Percentiles rank a stretch among this genome's conserved stretches.
Evolutionary conservation across 2,113 vertebrate species (phyloP).

Genomic region (Micronycteris hirsuta): DNA sequence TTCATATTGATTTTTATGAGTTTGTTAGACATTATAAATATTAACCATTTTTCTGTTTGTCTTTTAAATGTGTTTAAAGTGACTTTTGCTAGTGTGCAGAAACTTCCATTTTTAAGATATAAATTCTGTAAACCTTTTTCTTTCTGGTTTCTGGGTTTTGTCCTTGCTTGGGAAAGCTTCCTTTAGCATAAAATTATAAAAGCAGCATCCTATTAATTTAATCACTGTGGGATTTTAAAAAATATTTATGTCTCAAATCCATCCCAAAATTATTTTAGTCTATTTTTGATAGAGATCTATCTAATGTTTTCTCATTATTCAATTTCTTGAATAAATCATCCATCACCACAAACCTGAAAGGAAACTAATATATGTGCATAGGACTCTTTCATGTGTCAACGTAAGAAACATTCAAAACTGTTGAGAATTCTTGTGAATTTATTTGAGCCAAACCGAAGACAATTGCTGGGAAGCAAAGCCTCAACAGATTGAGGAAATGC

Average conservation of each 20-base stretch:
- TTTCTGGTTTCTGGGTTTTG: background rate
- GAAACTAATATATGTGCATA: background rate
- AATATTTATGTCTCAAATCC: background rate
- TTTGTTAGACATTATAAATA: conserved; percentile 20
- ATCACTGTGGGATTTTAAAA: background rate
- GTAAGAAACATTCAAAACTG: too few species aligned
- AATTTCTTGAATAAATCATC: conserved; percentile 3
- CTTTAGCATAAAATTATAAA: conserved; percentile 29
- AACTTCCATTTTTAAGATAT: conserved; percentile 1
- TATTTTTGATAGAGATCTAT: background rate
- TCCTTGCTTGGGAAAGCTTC: conserved; percentile 1
- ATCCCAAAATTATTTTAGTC: conserved; percentile 35
- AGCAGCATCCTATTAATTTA: background rate
- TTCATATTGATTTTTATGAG: conserved; percentile 28
- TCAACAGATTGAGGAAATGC: too few species aligned
- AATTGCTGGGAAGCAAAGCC: too few species aligned
- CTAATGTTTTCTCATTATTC: background rate
- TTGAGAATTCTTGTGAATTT: too few species aligned
- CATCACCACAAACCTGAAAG: background rate
- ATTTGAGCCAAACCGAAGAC: too few species aligned
- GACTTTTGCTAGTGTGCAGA: background rate
- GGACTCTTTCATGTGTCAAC: background rate
- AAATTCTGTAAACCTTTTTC: background rate
- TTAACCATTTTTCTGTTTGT: conserved; percentile 2
- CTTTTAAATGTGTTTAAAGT: background rate